phyloP scores from a whole-genome alignment of 2,113 vertebrate genomes.

The Pedionomus torquatus region DNA sequence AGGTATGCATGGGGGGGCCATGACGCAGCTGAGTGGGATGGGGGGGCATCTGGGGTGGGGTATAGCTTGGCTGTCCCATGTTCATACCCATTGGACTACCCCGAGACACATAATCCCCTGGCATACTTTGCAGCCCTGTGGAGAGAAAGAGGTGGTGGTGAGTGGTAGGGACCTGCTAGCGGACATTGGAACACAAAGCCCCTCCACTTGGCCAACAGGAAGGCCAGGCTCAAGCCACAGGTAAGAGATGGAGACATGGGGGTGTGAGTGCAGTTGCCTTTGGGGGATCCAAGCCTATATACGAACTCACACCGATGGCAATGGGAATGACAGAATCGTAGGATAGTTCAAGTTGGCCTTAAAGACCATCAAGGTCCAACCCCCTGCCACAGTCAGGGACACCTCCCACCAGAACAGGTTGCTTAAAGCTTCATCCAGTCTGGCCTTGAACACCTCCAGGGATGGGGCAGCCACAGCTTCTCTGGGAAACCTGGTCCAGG shows the following conservation, averaged over 20 bases:
- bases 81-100: slow-evolving; percentile 88
- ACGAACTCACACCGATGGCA: rapidly evolving
- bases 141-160: slow-evolving; percentile 53
- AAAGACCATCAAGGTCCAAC: background rate
- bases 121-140: slow-evolving; percentile 90
- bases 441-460: background rate
- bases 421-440: background rate
- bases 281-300: rapidly evolving
- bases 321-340: background rate
- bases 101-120: slow-evolving; percentile 91
- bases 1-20: slow-evolving; percentile 89
- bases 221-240: background rate
- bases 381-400: background rate
- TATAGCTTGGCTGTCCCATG: slow-evolving; percentile 86
- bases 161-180: background rate
- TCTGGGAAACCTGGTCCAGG: background rate
- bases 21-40: slow-evolving; percentile 86
- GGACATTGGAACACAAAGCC: rapidly evolving
- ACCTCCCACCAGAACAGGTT: background rate
- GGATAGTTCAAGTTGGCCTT: background rate
- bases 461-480: background rate
- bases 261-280: rapidly evolving
- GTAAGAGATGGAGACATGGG: rapidly evolving
- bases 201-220: rapidly evolving
- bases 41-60: slow-evolving; percentile 84